Base-by-base conservation (phyloP, 37 sponge, comb jelly and placozoan species). In the Axinella damicornis region DNA sequence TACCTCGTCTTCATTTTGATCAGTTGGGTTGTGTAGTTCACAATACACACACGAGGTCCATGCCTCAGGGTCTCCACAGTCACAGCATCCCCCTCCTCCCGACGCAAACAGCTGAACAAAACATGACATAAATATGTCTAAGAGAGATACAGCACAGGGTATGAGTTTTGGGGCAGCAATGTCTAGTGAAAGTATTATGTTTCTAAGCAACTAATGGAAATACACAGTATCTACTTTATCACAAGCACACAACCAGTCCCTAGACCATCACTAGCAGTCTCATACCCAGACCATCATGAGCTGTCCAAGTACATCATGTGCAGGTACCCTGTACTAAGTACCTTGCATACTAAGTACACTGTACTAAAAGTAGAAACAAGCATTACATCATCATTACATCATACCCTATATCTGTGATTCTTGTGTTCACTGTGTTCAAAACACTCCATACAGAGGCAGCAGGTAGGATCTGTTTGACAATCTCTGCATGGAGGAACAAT, bases 51-150 rank as follows among this genome's bases (percentile, higher is more conserved):
- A 77, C 0, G 77, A 73, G 19, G 80, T 88, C 97, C 97, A 96
- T 1, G 97, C 97, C 52, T 96, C 97, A 0, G 89, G 80, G 69
- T 96, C 97, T 54, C 97, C 97, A 81, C 97, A 96, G 87, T 96
- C 97, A 85, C 97, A 96, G 72, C 97, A 93, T 0, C 97, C 97
- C 24, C 89, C 92, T 27, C 92, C 97, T 55, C 92, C 91, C 2
- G 84, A 87, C 19, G 90, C 80, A 79, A 85, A 83, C 80, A 88
- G 65, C 90, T 95, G 67, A n/a, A n/a, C n/a, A n/a, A n/a, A n/a
- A n/a, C n/a, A n/a, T n/a, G n/a, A n/a, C n/a, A n/a, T n/a, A n/a
- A n/a, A n/a, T n/a, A n/a, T n/a, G n/a, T n/a, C n/a, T n/a, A n/a
- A n/a, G n/a, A n/a, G n/a, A n/a, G n/a, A n/a, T n/a, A n/a, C n/a